Evolutionary conservation across 2,797 vertebrate species (phyloP).

Genomic region (Acestrorhynchus altus): DNA sequence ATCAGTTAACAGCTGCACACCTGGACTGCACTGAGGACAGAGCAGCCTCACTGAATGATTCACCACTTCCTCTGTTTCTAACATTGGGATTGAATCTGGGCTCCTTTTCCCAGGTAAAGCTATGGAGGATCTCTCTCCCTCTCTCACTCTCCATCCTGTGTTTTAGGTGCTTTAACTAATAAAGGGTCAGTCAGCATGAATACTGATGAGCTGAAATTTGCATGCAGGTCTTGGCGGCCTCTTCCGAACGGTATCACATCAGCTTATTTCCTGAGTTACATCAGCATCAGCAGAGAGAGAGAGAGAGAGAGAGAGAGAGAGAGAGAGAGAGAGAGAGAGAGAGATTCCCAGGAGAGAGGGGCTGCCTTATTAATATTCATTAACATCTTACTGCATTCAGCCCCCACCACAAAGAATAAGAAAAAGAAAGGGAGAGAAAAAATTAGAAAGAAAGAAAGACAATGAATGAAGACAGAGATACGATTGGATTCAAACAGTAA

Average conservation of each 20-base stretch:
- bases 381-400: conserved; percentile 59
- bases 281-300: conserved; percentile 76
- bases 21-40: conserved; percentile 12
- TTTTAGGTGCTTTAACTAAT: conserved; percentile 50
- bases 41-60: conserved; percentile 18
- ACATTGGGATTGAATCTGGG: not conserved
- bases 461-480: conserved; percentile 36
- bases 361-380: conserved; percentile 71
- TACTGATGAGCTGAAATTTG: conserved; percentile 68
- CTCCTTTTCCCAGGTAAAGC: not conserved
- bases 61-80: conserved; percentile 4
- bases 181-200: conserved; percentile 64
- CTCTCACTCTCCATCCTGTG: not conserved
- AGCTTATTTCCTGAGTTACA: conserved; percentile 72
- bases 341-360: conserved; percentile 61
- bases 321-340: conserved; percentile 50
- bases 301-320: conserved; percentile 24
- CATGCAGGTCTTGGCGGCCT: conserved; percentile 61
- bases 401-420: conserved; percentile 53
- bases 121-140: not conserved
- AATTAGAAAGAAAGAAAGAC: conserved; percentile 26
- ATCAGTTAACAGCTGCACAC: conserved; percentile 42
- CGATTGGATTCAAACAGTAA: conserved; percentile 58
- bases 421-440: conserved; percentile 45
- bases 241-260: conserved; percentile 56